These are phyloP conservation scores for Bufotes viridis DNA, from an alignment of 2,797 vertebrate genomes.

Conservation along the genomic window DNA sequence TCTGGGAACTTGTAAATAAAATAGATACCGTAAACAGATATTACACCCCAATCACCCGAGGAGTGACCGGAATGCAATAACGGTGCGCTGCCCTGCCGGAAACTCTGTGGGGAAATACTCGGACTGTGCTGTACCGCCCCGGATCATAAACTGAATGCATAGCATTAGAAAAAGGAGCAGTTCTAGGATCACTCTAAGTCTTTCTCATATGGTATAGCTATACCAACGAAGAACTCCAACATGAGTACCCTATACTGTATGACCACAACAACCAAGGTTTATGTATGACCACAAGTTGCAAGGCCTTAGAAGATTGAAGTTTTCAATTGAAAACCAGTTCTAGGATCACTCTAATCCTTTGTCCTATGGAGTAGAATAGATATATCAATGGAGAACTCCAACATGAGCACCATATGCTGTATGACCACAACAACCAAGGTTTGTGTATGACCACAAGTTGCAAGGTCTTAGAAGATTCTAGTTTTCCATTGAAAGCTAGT, in stretches of 20 bases:
- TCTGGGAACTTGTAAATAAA: conserved; percentile 41
- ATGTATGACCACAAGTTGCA: not conserved
- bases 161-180: not conserved
- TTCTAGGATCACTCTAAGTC: not conserved
- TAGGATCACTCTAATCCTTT: not conserved
- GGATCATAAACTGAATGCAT: not conserved
- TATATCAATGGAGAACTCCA: no score
- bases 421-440: not conserved
- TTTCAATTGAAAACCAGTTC: not conserved
- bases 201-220: not conserved
- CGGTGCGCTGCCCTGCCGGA: not conserved
- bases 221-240: no score
- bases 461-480: not conserved
- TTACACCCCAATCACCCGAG: not conserved
- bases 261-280: not conserved
- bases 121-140: not conserved
- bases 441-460: not conserved
- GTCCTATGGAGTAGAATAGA: not conserved
- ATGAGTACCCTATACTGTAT: not conserved
- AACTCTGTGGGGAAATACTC: not conserved
- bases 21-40: conserved; percentile 35
- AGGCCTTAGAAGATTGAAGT: not conserved
- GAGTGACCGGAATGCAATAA: conserved; percentile 25
- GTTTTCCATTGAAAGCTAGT: not conserved
- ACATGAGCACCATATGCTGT: not conserved